These are phyloP conservation scores for Mylabris sibirica DNA, from an alignment of 2,888 invertebrate species.

Conservation along the genomic window DNA sequence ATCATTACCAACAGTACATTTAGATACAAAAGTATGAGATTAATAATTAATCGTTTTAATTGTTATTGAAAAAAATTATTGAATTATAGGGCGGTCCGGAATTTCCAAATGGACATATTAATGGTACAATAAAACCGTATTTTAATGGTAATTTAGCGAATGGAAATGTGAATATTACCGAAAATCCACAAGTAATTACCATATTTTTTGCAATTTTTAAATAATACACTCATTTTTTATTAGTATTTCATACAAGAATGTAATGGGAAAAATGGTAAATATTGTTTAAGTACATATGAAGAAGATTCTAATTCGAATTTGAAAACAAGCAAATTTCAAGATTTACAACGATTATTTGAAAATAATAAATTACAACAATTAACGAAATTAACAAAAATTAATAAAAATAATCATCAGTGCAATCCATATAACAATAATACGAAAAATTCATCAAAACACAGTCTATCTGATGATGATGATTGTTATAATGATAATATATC, in stretches of 20 bases:
- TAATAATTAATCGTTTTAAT: not conserved
- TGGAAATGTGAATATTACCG: constrained; percentile 70
- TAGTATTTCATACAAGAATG: constrained; percentile 48
- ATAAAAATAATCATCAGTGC: constrained; percentile 43
- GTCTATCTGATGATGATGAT: not conserved
- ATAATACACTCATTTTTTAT: constrained; percentile 28
- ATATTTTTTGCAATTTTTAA: constrained; percentile 7
- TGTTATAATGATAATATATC: constrained; percentile 37
- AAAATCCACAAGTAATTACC: constrained; percentile 71
- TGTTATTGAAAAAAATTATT: no score
- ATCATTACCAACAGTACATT: constrained; percentile 53
- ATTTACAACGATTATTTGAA: constrained; percentile 47
- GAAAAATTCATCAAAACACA: not conserved
- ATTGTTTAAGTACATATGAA: constrained; percentile 35
- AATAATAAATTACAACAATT: constrained; percentile 36
- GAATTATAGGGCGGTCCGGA: constrained; percentile 44
- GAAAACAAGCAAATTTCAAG: constrained; percentile 50
- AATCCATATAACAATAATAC: constrained; percentile 19
- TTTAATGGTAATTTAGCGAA: constrained; percentile 65
- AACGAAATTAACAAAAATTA: constrained; percentile 28
- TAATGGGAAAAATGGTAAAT: constrained; percentile 37
- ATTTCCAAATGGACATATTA: constrained; percentile 64
- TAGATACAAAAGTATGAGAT: constrained; percentile 67
- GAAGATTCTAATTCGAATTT: constrained; percentile 56
- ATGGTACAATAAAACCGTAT: constrained; percentile 63